A percentile compares a stretch with the other conserved stretches of the same genome.
Evolutionary conservation across 2,113 vertebrate species (phyloP).

Genomic region (Scolopax mira): DNA sequence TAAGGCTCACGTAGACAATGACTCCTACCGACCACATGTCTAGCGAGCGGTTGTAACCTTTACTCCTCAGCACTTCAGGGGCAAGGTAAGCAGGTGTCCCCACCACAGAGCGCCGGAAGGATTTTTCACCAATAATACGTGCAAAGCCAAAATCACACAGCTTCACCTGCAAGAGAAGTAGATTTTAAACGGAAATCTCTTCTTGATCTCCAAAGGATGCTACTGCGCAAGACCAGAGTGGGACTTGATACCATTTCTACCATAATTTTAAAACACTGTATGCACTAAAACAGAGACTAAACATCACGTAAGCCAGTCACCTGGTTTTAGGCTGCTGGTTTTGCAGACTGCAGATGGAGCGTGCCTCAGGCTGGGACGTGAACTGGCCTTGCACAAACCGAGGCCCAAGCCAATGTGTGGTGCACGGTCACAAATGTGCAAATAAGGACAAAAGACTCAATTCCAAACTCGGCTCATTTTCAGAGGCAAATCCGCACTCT

Average conservation of each 20-base stretch:
- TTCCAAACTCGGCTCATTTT: background rate
- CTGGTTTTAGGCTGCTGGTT: background rate
- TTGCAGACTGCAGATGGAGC: background rate
- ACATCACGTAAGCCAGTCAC: rapidly evolving
- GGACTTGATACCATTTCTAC: background rate
- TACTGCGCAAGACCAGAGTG: background rate
- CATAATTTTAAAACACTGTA: background rate
- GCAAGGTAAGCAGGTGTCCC: constrained; percentile 96
- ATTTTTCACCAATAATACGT: constrained; percentile 97
- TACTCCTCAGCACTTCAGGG: constrained; percentile 94
- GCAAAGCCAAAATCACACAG: constrained; percentile 97
- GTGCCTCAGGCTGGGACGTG: background rate
- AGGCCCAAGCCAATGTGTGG: background rate
- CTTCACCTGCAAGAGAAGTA: constrained; percentile 83
- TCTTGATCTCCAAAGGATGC: background rate
- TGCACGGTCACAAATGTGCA: background rate
- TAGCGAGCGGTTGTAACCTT: constrained; percentile 96
- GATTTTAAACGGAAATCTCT: background rate
- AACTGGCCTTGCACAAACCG: background rate
- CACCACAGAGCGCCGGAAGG: constrained; percentile 94
- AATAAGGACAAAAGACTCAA: background rate
- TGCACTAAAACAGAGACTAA: background rate
- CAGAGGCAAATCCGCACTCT: background rate
- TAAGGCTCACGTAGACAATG: constrained; percentile 95
- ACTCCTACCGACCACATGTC: constrained; percentile 99